Conservation (phyloP, 2,797 vertebrate genomes). For the Gastrophryne carolinensis region DNA sequence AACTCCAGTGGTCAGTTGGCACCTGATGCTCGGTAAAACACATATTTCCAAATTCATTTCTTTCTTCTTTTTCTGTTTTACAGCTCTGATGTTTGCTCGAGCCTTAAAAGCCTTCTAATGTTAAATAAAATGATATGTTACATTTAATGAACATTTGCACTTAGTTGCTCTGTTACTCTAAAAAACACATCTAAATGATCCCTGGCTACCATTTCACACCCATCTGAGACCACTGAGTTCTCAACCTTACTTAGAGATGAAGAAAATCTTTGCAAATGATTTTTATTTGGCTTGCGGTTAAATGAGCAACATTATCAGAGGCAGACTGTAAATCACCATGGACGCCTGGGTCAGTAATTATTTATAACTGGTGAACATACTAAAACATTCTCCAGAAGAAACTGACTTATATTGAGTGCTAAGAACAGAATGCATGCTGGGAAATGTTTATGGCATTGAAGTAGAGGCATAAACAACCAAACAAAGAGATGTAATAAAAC, state of each 20-base stretch:
- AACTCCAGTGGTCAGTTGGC: too few species aligned
- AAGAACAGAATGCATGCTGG: neutral
- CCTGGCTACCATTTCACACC: conserved; percentile 18
- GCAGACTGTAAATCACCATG: conserved; percentile 35
- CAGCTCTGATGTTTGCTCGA: too few species aligned
- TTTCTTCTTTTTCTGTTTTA: too few species aligned
- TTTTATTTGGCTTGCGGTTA: conserved; percentile 31
- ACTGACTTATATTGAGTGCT: conserved; percentile 4
- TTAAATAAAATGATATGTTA: neutral
- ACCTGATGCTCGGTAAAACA: too few species aligned
- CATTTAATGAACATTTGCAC: neutral
- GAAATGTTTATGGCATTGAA: conserved; percentile 22
- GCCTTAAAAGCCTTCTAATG: too few species aligned
- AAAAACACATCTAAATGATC: conserved; percentile 14
- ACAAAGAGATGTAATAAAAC: conserved; percentile 1
- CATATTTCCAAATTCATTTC: too few species aligned
- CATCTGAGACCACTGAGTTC: conserved; percentile 14
- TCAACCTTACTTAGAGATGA: conserved; percentile 16
- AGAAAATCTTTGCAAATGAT: conserved; percentile 41
- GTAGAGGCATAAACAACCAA: neutral
- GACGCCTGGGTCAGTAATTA: conserved; percentile 37
- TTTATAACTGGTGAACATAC: conserved; percentile 32
- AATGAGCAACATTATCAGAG: conserved; percentile 29
- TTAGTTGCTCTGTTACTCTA: neutral
- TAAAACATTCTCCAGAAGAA: conserved; percentile 29